Percentiles rank a stretch among this genome's conserved stretches.
Conservation (phyloP, 2,113 vertebrate genomes). For the Climacteris rufus region DNA sequence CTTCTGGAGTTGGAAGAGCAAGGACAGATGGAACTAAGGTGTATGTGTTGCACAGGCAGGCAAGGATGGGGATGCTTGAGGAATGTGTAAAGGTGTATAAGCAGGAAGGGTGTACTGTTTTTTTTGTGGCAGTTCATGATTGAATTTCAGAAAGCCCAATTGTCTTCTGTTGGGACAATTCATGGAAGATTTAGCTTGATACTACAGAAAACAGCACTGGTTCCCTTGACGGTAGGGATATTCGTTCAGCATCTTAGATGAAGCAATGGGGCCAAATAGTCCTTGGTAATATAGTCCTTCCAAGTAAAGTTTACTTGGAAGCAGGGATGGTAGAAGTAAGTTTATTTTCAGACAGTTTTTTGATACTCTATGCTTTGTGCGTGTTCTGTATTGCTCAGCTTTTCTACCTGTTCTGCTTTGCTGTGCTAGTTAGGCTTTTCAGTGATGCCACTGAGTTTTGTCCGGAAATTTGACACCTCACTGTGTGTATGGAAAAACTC, state of each 20-base stretch:
- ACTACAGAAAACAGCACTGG: fast-evolving
- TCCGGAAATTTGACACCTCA: not conserved
- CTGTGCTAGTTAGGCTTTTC: not conserved
- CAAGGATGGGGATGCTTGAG: not conserved
- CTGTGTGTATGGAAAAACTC: fast-evolving
- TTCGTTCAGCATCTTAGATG: not conserved
- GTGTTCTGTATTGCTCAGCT: not conserved
- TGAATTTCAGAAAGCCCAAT: not conserved
- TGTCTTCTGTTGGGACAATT: not conserved
- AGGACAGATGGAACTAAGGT: not conserved
- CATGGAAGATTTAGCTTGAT: not conserved
- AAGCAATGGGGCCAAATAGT: not conserved
- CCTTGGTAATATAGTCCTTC: not conserved
- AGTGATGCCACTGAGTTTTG: not conserved
- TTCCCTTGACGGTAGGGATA: not conserved
- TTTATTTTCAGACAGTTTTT: not conserved
- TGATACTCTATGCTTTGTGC: not conserved
- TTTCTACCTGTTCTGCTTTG: not conserved
- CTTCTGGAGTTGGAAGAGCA: not conserved
- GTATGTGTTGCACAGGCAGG: not conserved
- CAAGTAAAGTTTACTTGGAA: not conserved
- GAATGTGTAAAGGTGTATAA: not conserved
- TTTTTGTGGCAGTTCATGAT: not conserved
- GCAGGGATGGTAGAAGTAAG: not conserved
- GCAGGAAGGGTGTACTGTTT: not conserved